Conservation (phyloP, 2,797 vertebrate species). For the Coendou prehensilis region DNA sequence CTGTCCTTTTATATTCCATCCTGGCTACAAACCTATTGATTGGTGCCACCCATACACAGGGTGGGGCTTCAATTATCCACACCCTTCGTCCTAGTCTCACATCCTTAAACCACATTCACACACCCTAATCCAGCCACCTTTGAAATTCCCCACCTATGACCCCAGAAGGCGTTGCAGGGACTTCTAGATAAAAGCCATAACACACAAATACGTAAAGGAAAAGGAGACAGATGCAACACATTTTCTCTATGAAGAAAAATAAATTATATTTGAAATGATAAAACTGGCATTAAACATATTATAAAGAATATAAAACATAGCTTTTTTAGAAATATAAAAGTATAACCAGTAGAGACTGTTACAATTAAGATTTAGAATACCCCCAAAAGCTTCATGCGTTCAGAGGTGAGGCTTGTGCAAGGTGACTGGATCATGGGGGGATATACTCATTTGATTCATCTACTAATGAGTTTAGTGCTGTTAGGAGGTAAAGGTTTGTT, state of each 20-base stretch:
- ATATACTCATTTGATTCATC: not conserved
- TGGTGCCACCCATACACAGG: not conserved
- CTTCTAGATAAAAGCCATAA: not conserved
- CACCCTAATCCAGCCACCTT: not conserved
- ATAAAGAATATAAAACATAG: not conserved
- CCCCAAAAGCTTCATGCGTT: not conserved
- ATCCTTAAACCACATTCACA: not conserved
- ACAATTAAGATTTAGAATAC: not conserved
- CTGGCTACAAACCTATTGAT: not conserved
- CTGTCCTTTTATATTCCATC: not conserved
- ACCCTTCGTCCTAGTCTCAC: not conserved
- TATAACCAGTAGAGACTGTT: not conserved
- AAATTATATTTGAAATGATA: not conserved
- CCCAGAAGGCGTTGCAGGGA: not conserved
- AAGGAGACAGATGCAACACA: not conserved
- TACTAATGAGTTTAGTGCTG: not conserved
- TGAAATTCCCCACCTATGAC: not conserved
- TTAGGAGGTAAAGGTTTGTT: not conserved
- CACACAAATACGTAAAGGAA: not conserved
- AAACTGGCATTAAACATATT: not conserved
- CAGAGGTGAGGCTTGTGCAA: not conserved
- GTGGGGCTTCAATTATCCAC: not conserved
- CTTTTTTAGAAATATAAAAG: not conserved
- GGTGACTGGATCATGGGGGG: not conserved
- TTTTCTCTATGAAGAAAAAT: conserved; percentile 5